Conservation (phyloP, 2,888 invertebrate genomes). For the Lamellibrachia satsuma region DNA sequence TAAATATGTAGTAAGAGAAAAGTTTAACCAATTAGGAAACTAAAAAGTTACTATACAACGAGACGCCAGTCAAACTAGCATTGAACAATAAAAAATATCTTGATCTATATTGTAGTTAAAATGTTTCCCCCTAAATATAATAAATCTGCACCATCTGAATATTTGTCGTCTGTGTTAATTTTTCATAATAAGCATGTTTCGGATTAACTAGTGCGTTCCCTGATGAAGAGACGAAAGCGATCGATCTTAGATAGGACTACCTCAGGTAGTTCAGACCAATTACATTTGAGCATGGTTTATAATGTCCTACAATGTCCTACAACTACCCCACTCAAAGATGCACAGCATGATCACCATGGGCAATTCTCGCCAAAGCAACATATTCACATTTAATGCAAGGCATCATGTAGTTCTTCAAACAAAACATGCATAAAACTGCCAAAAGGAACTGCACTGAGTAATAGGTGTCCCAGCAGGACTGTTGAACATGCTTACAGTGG, state of each 20-base stretch:
- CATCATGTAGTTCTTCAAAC: not conserved
- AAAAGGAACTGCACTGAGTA: not conserved
- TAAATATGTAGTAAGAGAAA: no score
- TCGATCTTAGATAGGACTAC: not conserved
- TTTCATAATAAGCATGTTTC: not conserved
- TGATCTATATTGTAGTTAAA: not conserved
- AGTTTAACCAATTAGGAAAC: no score
- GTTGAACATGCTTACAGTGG: not conserved
- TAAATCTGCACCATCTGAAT: not conserved
- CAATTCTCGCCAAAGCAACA: not conserved
- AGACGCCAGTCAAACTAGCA: no score
- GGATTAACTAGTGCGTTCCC: not conserved
- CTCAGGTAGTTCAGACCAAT: not conserved
- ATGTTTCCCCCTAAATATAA: not conserved
- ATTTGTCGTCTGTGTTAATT: not conserved
- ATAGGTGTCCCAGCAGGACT: not conserved
- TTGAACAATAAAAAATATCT: not conserved
- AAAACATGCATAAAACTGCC: not conserved
- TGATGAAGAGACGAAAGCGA: not conserved
- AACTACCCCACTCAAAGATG: not conserved
- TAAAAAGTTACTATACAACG: no score
- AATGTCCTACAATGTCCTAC: not conserved
- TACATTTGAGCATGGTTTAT: not conserved
- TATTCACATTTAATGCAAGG: not conserved
- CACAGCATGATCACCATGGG: not conserved